Conservation (phyloP, 2,888 invertebrate species). For the Macaria liturata region DNA sequence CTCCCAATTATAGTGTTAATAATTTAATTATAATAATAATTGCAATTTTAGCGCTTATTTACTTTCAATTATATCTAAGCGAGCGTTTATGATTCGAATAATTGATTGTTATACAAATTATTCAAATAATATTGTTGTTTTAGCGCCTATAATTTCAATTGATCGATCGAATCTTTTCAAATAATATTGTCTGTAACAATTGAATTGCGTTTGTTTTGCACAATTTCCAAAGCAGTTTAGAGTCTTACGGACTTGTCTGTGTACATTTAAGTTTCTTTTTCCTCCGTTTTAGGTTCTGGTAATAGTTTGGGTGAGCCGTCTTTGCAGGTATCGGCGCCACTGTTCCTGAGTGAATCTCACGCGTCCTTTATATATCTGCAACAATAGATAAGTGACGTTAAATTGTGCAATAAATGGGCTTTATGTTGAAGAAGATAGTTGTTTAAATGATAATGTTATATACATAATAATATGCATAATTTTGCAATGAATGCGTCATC, state of each 20-base stretch:
- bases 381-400: conserved; percentile 24
- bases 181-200: conserved; percentile 4
- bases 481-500: too few relatives aligned
- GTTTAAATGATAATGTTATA: too few relatives aligned
- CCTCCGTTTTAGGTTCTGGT: conserved; percentile 34
- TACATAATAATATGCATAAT: too few relatives aligned
- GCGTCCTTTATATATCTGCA: conserved; percentile 31
- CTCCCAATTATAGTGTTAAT: conserved; percentile 10
- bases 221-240: conserved; percentile 67
- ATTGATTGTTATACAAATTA: conserved; percentile 16
- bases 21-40: conserved; percentile 5
- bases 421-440: too few relatives aligned
- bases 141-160: conserved; percentile 1
- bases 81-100: conserved; percentile 4
- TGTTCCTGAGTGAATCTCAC: conserved; percentile 22
- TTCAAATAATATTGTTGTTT: conserved; percentile 2
- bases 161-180: conserved; percentile 13
- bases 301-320: conserved; percentile 36
- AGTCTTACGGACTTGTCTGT: conserved; percentile 70
- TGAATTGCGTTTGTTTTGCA: conserved; percentile 22
- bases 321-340: conserved; percentile 31
- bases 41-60: background rate
- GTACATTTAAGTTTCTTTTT: conserved; percentile 36
- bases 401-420: conserved; percentile 9
- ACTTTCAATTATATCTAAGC: background rate